Percentiles rank a stretch among this genome's conserved stretches.
These are phyloP conservation scores for Stenodema calcarata DNA, from an alignment of 2,888 invertebrate species.

Conservation along the genomic window DNA sequence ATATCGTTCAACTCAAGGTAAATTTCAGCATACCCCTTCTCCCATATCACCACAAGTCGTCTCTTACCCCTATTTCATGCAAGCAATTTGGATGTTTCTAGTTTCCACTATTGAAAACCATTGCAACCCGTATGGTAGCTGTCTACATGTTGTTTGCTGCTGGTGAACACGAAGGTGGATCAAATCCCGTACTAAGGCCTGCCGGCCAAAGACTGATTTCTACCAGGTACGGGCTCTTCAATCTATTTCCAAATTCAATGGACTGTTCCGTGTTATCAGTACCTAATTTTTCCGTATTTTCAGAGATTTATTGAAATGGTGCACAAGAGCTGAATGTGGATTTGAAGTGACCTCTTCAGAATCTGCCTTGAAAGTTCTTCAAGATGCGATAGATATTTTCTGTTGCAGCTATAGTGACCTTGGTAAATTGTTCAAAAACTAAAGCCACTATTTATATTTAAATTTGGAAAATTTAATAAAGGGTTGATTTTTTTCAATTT, in stretches of 20 bases:
- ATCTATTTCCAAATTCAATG: neutral
- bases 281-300: constrained; percentile 47
- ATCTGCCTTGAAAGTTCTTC: constrained; percentile 75
- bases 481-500: too few species aligned
- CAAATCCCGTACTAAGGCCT: neutral
- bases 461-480: constrained; percentile 45
- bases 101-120: constrained; percentile 75
- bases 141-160: constrained; percentile 82
- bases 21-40: neutral
- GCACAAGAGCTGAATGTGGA: constrained; percentile 75
- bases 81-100: constrained; percentile 59
- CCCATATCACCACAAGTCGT: too few species aligned
- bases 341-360: constrained; percentile 76
- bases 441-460: neutral
- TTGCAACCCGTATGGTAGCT: constrained; percentile 78
- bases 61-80: neutral
- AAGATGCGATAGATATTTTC: constrained; percentile 92
- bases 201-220: constrained; percentile 69
- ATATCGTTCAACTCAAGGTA: constrained; percentile 69
- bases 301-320: constrained; percentile 92
- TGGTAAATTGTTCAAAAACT: constrained; percentile 57
- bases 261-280: neutral
- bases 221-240: constrained; percentile 61
- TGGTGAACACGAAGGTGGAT: constrained; percentile 66
- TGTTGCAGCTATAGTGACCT: constrained; percentile 74